Base-by-base conservation (phyloP, 2,888 invertebrate species). In the Dicyrtomina minuta region DNA sequence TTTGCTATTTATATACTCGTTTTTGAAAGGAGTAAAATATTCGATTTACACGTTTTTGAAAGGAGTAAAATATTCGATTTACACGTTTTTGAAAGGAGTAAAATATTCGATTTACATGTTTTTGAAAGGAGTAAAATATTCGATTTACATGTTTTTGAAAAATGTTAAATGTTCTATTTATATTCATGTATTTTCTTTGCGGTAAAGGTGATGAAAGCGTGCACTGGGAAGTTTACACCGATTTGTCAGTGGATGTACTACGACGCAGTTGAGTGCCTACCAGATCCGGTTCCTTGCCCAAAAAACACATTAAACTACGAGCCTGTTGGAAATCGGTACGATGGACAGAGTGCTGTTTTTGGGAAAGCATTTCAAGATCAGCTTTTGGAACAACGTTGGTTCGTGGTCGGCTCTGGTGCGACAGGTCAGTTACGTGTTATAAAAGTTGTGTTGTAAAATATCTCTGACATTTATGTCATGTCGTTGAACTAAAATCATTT, bases 181-280 rank as follows among this genome's bases (percentile, higher is more conserved):
- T n/a, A n/a, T n/a, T n/a, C n/a, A n/a, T n/a, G n/a, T n/a, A 17
- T 46, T 20, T 79, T 82, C 20, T 80, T 80, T 71, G 78, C 81
- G 26, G 72, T 78, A 44, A 75, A 76, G 66, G 81, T 86, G 24
- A 86, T 99, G 90, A 99, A 99, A 84, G 96, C 96, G 0, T 95
- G 94, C 83, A 92, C 92, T 53, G 96, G 96, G 68, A 97, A 97
- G 83, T 98, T 97, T 83, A 88, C 89, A 76, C 97, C 97, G 0
- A 90, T 98, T 73, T 86, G 87, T 79, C 96, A 98, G 81, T 98
- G 92, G 91, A 82, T 97, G 65, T 98, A 97, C 83, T 92, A 92
- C 80, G 98, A 99, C 84, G 94, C 97, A 0, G 85, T 96, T 24
- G 99, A 99, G 83, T 96, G 96, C 82, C 84, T 99, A 74, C 92